A percentile compares a stretch with the other conserved stretches of the same genome.
These are phyloP conservation scores for Seriola rivoliana DNA, from an alignment of 2,113 vertebrate genomes.

Conservation along the genomic window DNA sequence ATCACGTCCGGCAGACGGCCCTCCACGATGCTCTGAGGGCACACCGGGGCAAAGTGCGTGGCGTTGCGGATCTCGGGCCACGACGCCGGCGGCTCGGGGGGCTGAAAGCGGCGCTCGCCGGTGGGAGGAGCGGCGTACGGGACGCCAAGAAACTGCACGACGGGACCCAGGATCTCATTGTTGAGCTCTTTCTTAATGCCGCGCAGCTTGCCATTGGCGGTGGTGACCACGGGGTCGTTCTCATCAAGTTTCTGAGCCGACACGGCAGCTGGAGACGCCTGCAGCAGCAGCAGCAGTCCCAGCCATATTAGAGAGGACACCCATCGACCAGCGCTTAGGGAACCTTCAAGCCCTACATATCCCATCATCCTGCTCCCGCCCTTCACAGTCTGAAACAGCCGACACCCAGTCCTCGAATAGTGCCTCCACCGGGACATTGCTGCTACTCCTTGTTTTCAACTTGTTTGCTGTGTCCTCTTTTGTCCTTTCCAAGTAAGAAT, in stretches of 20 bases:
- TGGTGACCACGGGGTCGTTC: conserved; percentile 93
- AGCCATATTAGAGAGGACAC: conserved; percentile 78
- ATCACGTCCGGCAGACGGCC: conserved; percentile 98
- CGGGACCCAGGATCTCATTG: conserved; percentile 98
- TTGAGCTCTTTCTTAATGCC: conserved; percentile 98
- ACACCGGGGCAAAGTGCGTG: conserved; percentile 96
- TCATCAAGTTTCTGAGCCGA: conserved; percentile 93
- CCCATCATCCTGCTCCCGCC: conserved; percentile 44
- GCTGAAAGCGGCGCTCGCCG: conserved; percentile 95
- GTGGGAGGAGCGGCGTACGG: conserved; percentile 96
- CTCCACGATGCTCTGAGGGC: conserved; percentile 97
- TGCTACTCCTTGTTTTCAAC: conserved; percentile 31
- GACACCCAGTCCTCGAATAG: conserved; percentile 45
- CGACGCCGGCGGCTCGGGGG: conserved; percentile 91
- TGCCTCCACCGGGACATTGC: conserved; percentile 67
- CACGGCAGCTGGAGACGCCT: conserved; percentile 80
- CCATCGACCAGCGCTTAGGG: conserved; percentile 76
- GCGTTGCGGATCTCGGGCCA: conserved; percentile 96
- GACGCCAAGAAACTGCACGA: conserved; percentile 97
- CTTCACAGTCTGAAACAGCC: conserved; percentile 40
- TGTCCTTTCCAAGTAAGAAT: conserved; percentile 14
- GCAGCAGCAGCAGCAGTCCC: conserved; percentile 86
- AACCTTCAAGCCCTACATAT: conserved; percentile 57
- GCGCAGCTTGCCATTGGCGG: conserved; percentile 91
- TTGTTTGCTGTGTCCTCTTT: conserved; percentile 33